These are phyloP conservation scores for Oconnorella tubifera DNA, from an alignment of 2,888 invertebrate genomes.

Conservation along the genomic window DNA sequence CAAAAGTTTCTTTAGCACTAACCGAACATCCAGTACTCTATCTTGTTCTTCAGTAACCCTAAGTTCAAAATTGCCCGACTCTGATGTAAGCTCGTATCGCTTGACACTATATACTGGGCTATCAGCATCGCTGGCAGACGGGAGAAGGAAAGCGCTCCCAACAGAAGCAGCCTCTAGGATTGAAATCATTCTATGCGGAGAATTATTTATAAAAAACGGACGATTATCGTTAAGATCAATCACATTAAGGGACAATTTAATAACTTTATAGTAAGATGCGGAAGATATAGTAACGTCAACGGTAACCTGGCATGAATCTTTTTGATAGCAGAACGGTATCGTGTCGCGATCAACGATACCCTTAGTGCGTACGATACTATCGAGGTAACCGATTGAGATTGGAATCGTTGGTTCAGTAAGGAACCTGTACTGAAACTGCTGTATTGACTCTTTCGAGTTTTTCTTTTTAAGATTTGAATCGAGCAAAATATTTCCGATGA, in stretches of 20 bases:
- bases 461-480: conserved; percentile 2
- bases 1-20: conserved; percentile 27
- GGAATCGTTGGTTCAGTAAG: conserved; percentile 14
- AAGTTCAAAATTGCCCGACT: conserved; percentile 6
- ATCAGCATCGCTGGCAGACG: conserved; percentile 19
- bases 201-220: conserved; percentile 25
- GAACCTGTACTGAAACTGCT: conserved; percentile 16
- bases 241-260: conserved; percentile 23
- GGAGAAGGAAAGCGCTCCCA: conserved; percentile 13
- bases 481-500: conserved; percentile 12
- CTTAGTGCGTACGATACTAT: conserved; percentile 28
- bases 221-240: conserved; percentile 31
- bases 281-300: conserved; percentile 21
- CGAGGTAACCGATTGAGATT: conserved; percentile 16
- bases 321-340: conserved; percentile 22
- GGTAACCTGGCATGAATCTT: conserved; percentile 20
- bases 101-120: background rate
- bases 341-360: conserved; percentile 30
- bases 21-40: conserved; percentile 31
- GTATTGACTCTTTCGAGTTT: conserved; percentile 3
- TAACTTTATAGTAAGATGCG: conserved; percentile 29
- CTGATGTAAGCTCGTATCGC: conserved; percentile 15
- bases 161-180: conserved; percentile 33
- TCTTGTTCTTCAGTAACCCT: conserved; percentile 25
- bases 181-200: conserved; percentile 1